Evolutionary conservation across 2,888 invertebrate genomes (phyloP).

Genomic region (Punctoribates punctum): DNA sequence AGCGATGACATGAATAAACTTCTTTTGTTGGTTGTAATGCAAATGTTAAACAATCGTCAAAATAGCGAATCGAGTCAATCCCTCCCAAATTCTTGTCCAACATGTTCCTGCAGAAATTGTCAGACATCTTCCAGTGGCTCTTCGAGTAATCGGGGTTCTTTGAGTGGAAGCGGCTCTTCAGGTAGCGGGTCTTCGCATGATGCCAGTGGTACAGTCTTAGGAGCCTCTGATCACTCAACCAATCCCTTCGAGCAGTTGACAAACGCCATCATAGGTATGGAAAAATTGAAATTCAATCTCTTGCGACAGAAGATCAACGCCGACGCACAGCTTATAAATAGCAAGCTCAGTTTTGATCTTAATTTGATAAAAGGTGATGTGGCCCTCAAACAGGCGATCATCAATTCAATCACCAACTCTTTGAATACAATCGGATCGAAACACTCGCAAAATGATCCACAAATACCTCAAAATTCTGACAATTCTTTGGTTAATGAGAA

Average conservation of each 20-base stretch:
- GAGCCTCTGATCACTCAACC: neutral
- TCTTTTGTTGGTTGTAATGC: neutral
- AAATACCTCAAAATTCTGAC: neutral
- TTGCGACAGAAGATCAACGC: conserved; percentile 10
- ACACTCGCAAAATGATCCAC: neutral
- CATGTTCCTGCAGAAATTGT: conserved; percentile 17
- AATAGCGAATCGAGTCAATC: neutral
- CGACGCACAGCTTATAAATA: neutral
- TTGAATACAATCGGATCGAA: conserved; percentile 4
- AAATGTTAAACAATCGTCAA: neutral
- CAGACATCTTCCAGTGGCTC: neutral
- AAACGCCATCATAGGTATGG: conserved; percentile 27
- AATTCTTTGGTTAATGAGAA: neutral
- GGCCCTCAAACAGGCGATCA: neutral
- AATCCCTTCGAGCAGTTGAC: neutral
- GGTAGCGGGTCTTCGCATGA: neutral
- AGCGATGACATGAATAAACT: neutral
- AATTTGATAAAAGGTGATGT: neutral
- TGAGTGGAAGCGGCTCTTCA: neutral
- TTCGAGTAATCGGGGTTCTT: neutral
- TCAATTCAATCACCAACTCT: neutral
- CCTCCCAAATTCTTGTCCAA: neutral
- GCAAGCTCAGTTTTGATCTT: neutral
- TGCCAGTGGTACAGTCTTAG: neutral
- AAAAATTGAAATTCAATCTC: conserved; percentile 22